These are phyloP conservation scores for Petrophora chlorosata DNA, from an alignment of 2,888 invertebrate species.

Conservation along the genomic window DNA sequence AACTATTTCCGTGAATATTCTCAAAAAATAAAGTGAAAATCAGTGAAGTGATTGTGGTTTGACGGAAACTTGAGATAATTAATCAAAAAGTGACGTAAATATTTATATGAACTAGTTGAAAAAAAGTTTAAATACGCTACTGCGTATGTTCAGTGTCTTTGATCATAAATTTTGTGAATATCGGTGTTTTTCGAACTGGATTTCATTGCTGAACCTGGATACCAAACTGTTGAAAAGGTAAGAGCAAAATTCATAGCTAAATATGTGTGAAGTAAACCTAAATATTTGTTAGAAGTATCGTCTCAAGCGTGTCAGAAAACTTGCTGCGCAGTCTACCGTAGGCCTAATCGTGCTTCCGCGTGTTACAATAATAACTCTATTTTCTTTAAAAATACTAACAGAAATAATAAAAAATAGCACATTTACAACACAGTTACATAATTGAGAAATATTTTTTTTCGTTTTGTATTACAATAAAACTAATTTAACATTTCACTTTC, in stretches of 20 bases:
- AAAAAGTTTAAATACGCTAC: no score
- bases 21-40: background rate
- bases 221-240: constrained; percentile 66
- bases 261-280: constrained; percentile 22
- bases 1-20: no score
- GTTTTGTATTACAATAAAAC: no score
- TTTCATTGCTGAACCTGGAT: constrained; percentile 64
- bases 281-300: constrained; percentile 37
- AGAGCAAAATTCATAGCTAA: constrained; percentile 32
- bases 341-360: constrained; percentile 23
- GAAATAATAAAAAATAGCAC: no score
- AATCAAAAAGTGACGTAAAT: no score
- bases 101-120: no score
- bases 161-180: constrained; percentile 51
- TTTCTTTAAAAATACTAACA: background rate
- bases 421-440: no score
- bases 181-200: constrained; percentile 60
- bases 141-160: constrained; percentile 41
- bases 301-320: background rate
- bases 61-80: background rate
- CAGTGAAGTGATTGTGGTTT: constrained; percentile 3
- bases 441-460: no score
- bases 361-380: background rate
- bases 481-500: no score
- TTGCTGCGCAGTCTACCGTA: constrained; percentile 37